A percentile compares a stretch with the other conserved stretches of the same genome.
These are phyloP conservation scores for Struthio camelus DNA, from an alignment of 2,113 vertebrate species.

Conservation along the genomic window DNA sequence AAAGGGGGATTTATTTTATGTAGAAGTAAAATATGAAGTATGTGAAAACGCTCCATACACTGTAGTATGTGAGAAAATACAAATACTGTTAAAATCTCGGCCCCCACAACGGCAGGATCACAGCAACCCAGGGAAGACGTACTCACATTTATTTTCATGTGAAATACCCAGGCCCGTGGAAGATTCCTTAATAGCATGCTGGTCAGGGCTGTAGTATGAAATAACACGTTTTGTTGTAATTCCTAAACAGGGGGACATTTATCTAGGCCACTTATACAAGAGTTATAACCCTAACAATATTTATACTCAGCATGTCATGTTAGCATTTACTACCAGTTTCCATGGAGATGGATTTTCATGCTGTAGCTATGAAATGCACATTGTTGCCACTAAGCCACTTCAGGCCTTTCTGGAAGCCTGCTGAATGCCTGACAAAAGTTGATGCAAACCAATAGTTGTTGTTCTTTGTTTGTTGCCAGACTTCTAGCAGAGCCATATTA, in stretches of 20 bases:
- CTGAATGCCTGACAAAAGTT: conserved; percentile 83
- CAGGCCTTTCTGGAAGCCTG: conserved; percentile 80
- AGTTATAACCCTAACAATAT: conserved; percentile 72
- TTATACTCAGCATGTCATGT: conserved; percentile 73
- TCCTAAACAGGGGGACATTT: conserved; percentile 58
- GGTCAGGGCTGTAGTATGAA: background rate
- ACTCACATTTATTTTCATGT: background rate
- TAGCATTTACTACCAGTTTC: conserved; percentile 81
- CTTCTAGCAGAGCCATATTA: conserved; percentile 86
- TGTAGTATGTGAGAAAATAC: background rate
- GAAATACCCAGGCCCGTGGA: background rate
- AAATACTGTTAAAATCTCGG: background rate
- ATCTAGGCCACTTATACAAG: conserved; percentile 56
- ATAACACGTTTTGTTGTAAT: conserved; percentile 60
- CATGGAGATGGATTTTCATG: conserved; percentile 84
- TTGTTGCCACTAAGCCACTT: conserved; percentile 83
- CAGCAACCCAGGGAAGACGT: background rate
- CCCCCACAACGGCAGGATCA: background rate
- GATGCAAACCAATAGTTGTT: conserved; percentile 85
- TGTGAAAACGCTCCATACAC: fast-evolving
- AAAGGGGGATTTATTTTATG: background rate
- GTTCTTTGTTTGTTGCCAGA: conserved; percentile 86
- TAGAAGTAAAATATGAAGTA: background rate
- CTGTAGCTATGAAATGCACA: conserved; percentile 88
- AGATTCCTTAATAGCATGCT: background rate